Base-by-base conservation (phyloP, 2,113 vertebrate species). In the Psophia crepitans region DNA sequence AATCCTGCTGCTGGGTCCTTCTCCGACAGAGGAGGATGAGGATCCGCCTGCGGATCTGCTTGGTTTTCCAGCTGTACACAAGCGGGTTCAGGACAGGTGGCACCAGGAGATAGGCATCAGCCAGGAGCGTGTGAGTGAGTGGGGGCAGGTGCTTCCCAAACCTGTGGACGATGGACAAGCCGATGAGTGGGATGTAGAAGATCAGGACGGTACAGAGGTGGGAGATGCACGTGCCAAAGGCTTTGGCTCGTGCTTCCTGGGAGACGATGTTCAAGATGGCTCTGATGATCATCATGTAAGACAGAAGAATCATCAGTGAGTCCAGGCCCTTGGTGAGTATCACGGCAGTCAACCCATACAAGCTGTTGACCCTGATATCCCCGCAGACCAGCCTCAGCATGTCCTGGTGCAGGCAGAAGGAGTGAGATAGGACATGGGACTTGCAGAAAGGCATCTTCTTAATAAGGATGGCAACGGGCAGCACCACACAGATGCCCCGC, bases 341-440 rank as follows among this genome's bases (percentile, higher is more conserved):
- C 37, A 93, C 89, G 0, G 63, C 27, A 0, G 43, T 60, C 41
- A 97, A 75, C 3, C 97, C 90, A 0, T 95, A 96, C 46, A 95
- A 37, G 35, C 84, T 97, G 89, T 81, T 97, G 69, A 92, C 9
- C 2, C 1, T 22, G 19, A 78, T 90, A 16, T 87, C 94, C 28
- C 94, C 89, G 9, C 93, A 98, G 4, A 71, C 76, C 70, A 97
- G 46, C 12, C 76, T 12, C 88, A 97, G 93, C 14, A 60, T 5
- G 58, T 96, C 97, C 89, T 96, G 97, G 91, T 95, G 97, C 71
- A 97, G 87, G 77, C 97, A 97, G 48, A 95, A 97, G 5, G 95
- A 93, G 82, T 97, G 96, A 32, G 95, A 95, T 44, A 97, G 91
- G 33, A 93, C 14, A 3, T 3, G 76, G 37, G 90, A 54, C 20